Percentiles rank a stretch among this genome's conserved stretches.
These are phyloP conservation scores for Lycorma delicatula DNA, from an alignment of 1,140 invertebrate genomes.

Conservation along the genomic window DNA sequence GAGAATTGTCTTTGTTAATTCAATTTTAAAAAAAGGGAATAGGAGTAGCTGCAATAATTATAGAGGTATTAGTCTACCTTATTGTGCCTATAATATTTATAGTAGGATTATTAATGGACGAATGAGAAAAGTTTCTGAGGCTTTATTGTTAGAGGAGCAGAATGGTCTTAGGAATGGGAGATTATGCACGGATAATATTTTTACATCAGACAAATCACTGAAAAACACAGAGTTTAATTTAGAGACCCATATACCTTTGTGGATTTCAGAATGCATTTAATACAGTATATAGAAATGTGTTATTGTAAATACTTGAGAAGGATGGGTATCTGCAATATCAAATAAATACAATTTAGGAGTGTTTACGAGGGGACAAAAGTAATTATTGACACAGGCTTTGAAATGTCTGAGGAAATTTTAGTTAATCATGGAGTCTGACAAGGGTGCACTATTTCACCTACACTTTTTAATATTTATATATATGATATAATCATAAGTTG, in stretches of 20 bases:
- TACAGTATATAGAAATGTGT: too few relatives aligned
- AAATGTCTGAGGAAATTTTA: too few relatives aligned
- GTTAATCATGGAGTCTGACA: too few relatives aligned
- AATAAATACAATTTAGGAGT: neutral
- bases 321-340: neutral
- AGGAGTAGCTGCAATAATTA: neutral
- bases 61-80: neutral
- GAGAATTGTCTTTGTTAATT: neutral
- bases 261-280: neutral
- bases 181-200: neutral
- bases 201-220: neutral
- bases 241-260: neutral
- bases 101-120: neutral
- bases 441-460: too few relatives aligned
- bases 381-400: too few relatives aligned
- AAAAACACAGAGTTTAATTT: neutral
- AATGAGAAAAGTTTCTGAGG: neutral
- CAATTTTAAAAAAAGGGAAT: neutral
- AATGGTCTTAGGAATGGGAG: neutral
- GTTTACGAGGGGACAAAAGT: neutral
- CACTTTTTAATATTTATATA: too few relatives aligned
- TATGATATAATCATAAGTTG: too few relatives aligned
- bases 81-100: neutral
- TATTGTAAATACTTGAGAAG: neutral
- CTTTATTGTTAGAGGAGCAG: neutral